These are phyloP conservation scores for Hexactinellida sp. DNA, from an alignment of 37 sponge, comb jelly and placozoan species.

Conservation along the genomic window DNA sequence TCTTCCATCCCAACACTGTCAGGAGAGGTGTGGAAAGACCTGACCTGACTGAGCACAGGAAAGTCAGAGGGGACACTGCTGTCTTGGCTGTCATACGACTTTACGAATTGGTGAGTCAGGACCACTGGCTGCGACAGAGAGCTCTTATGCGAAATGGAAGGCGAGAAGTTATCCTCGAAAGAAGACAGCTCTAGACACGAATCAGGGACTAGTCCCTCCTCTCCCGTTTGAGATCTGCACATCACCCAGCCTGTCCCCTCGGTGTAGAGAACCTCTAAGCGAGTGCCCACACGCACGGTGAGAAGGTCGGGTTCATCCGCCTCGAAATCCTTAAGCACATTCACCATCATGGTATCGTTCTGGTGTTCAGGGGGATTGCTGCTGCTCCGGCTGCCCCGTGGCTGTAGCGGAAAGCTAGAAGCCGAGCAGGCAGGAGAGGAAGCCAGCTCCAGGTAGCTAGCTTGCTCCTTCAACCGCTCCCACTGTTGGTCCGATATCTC, in stretches of 20 bases:
- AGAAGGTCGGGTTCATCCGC: neutral
- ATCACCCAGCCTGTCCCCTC: neutral
- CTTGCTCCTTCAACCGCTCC: neutral
- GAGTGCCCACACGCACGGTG: neutral
- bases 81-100: neutral
- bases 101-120: neutral
- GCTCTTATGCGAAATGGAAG: conserved; percentile 19
- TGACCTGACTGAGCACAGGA: neutral
- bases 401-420: neutral
- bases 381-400: neutral
- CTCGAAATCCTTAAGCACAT: conserved; percentile 5
- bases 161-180: conserved; percentile 15
- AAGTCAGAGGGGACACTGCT: conserved; percentile 13
- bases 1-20: neutral
- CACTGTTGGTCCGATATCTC: neutral
- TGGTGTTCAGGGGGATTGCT: neutral
- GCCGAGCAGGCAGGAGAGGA: neutral
- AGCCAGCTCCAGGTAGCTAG: neutral
- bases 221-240: neutral
- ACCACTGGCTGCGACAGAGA: neutral
- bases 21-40: neutral
- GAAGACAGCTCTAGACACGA: conserved; percentile 21
- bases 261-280: neutral
- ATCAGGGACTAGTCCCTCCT: neutral
- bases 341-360: neutral